Evolutionary conservation across 1,140 invertebrate species (phyloP), one percentile per base, ranked within the genome.

Genomic region (Helicoverpa zea): DNA sequence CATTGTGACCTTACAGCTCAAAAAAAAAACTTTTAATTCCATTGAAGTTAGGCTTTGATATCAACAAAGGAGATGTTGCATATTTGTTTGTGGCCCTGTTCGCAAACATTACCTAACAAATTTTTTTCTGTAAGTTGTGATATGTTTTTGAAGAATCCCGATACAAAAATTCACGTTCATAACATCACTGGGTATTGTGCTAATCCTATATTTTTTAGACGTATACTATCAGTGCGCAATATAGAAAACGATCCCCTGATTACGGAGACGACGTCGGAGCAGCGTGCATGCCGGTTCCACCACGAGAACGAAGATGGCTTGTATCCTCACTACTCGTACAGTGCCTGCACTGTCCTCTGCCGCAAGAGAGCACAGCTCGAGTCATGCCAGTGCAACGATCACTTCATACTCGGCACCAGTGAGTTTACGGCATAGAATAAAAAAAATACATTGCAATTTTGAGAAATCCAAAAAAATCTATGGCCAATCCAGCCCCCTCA

Each of bases 321-420:
- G 2, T 97, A 97, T 88, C 94, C 93, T 0, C 95, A 95, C 76
- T 97, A 97, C 83, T 97, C 96, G 52, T 97, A 97, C 85, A 97
- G 96, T 81, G 96, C 96, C 1, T 97, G 97, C 83, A 96, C 96
- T 0, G 96, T 97, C 1, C 95, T 96, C 49, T 97, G 97, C 68
- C 92, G 97, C 18, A 96, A 96, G 85, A 90, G 94, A 75, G 95
- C 96, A 0, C 96, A 97, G 85, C 84, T 96, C 23, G 85, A 94
- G 11, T 77, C 94, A 0, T 97, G 97, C 84, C 95, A 96, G 66
- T 97, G 97, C 88, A 96, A 96, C 47, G 96, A 97, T 73, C 97
- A 97, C 85, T 94, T 97, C 59, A 96, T 97, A 86, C 95, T 96
- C 0, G 96, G 95, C 76, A 95, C 96, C 14, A 82, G 94, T 95